Conservation (phyloP, 2,797 vertebrate species). For the Podargus strigoides region DNA sequence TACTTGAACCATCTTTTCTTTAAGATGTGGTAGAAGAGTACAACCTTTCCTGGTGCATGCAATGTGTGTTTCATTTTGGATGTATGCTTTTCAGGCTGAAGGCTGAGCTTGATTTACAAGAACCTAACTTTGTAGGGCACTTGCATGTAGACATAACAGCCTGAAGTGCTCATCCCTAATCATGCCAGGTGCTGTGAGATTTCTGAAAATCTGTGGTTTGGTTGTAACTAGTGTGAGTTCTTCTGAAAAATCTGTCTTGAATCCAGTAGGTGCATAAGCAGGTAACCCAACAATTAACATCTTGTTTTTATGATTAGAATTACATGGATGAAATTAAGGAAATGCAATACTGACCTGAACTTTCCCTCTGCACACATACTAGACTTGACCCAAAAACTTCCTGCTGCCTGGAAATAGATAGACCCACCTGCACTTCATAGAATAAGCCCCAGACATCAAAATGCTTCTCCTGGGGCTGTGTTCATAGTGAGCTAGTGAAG, state of each 20-base stretch:
- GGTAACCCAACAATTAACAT: not conserved
- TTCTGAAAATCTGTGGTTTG: not conserved
- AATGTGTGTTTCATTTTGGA: not conserved
- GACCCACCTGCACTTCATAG: not conserved
- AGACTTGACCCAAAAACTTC: not conserved
- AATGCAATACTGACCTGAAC: not conserved
- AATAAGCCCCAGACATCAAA: not conserved
- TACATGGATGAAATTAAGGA: not conserved
- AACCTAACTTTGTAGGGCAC: not conserved
- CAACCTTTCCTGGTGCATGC: not conserved
- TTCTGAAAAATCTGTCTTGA: not conserved
- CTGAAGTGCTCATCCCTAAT: not conserved
- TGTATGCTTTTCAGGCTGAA: not conserved
- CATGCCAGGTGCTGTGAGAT: not conserved
- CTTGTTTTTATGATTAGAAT: not conserved
- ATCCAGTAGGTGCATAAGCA: not conserved
- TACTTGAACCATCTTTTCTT: not conserved
- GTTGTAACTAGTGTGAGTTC: not conserved
- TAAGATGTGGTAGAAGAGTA: not conserved
- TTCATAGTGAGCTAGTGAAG: not conserved
- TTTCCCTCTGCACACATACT: not conserved
- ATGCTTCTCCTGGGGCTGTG: not conserved
- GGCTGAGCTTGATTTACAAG: not conserved
- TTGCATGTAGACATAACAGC: not conserved
- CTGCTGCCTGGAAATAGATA: not conserved